phyloP scores from a whole-genome alignment of 1,140 invertebrate species.

The Notospermus geniculatus region DNA sequence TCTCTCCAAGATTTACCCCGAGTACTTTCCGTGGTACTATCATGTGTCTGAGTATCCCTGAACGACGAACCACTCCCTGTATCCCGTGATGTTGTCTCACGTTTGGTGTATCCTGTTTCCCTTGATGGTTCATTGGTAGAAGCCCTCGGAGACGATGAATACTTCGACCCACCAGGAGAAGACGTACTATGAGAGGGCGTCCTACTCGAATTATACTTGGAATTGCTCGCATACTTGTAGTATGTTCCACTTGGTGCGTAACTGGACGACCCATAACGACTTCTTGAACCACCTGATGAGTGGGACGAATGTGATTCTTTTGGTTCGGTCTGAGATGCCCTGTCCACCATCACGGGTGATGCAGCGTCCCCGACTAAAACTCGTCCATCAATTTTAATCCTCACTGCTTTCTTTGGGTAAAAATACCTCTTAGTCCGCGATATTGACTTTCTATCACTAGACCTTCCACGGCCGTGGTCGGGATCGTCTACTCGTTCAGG shows the following conservation, averaged over 20 bases:
- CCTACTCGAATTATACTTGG: background rate
- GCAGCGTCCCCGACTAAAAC: background rate
- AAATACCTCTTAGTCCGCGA: conserved; percentile 37
- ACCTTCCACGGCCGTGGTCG: conserved; percentile 23
- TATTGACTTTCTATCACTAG: conserved; percentile 30
- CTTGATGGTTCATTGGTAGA: background rate
- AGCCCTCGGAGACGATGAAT: conserved; percentile 25
- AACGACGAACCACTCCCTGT: background rate
- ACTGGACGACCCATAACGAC: conserved; percentile 18
- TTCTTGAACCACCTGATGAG: conserved; percentile 12
- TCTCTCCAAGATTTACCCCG: conserved; percentile 43
- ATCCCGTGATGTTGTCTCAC: background rate
- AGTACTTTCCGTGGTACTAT: background rate
- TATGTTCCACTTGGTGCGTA: conserved; percentile 18
- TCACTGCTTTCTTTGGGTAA: conserved; percentile 26
- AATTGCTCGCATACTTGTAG: conserved; percentile 22
- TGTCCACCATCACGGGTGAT: conserved; percentile 28
- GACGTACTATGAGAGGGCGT: background rate
- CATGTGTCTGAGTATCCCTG: background rate
- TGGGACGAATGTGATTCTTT: conserved; percentile 29
- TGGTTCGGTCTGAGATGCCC: conserved; percentile 39
- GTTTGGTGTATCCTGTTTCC: conserved; percentile 2
- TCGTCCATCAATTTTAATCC: conserved; percentile 26
- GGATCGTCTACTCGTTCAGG: conserved; percentile 37
- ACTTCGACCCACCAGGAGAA: conserved; percentile 16